These are phyloP conservation scores for Pseudopleuronectes americanus DNA, from an alignment of 2,797 vertebrate species.

Conservation along the genomic window DNA sequence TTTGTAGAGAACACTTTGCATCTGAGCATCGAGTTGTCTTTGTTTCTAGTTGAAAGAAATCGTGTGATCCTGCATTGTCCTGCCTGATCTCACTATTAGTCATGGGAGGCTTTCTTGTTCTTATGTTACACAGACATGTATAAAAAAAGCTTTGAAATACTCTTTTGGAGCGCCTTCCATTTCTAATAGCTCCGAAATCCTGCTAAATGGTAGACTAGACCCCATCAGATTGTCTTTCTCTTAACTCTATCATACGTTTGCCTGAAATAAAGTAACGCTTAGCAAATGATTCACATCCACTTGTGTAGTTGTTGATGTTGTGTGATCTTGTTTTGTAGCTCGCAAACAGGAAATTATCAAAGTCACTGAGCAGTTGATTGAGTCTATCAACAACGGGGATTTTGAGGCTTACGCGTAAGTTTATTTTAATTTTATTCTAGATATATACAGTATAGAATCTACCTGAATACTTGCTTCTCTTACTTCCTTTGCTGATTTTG, in stretches of 20 bases:
- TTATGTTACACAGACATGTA: slow-evolving; percentile 13
- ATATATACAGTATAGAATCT: not conserved
- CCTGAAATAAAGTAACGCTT: slow-evolving; percentile 37
- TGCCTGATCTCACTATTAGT: slow-evolving; percentile 76
- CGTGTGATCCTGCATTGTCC: slow-evolving; percentile 67
- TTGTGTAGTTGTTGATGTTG: slow-evolving; percentile 21
- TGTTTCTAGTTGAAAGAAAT: slow-evolving; percentile 63
- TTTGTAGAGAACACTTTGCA: slow-evolving; percentile 72
- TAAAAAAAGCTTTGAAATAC: slow-evolving; percentile 23
- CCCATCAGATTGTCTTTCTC: slow-evolving; percentile 45
- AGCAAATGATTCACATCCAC: not conserved
- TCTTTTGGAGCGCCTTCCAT: slow-evolving; percentile 68
- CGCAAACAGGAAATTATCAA: slow-evolving; percentile 89
- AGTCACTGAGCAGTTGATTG: slow-evolving; percentile 92
- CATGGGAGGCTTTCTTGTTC: slow-evolving; percentile 72
- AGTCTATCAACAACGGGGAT: slow-evolving; percentile 94
- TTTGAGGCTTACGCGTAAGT: slow-evolving; percentile 96
- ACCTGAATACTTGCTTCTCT: not conserved
- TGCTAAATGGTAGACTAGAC: slow-evolving; percentile 69
- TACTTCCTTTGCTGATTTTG: slow-evolving; percentile 10
- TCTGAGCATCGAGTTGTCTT: slow-evolving; percentile 73
- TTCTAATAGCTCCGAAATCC: slow-evolving; percentile 71
- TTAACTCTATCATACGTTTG: slow-evolving; percentile 49
- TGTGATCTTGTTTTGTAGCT: slow-evolving; percentile 78
- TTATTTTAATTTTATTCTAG: not conserved